Evolutionary conservation across 2,888 invertebrate genomes (phyloP), one percentile per base, ranked within the genome.

Genomic region (Vesta saturnalis): DNA sequence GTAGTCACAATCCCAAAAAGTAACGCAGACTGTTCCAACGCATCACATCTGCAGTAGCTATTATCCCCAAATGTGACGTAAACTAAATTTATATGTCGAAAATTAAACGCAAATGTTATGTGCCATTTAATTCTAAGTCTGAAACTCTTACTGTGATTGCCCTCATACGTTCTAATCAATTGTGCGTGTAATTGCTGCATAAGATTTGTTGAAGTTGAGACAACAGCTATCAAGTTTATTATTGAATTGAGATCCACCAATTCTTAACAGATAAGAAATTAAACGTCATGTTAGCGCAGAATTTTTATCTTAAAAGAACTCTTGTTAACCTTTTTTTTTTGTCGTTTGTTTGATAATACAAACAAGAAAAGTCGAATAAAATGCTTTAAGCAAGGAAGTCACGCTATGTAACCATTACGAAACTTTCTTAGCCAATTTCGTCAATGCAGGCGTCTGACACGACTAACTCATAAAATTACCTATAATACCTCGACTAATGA

Each of bases 51-150:
- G 68, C 70, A 70, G 70, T 66, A 61, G 67, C 72, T 69, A 64
- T 73, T 72, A 70, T 60, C 72, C 75, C 74, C 75, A 73, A 72
- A 74, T 70, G 76, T 63, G 72, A 70, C 70, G 69, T 76, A 75
- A 76, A 75, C 69, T 73, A 75, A 74, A 76, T 76, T 74, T 76
- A 76, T 76, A 61, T 69, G 72, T 64, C 72, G 72, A 69, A 75
- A 76, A 75, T 76, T 75, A 76, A 76, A 75, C 68, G 55, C 59
- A 68, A 60, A 55, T 74, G 75, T 71, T 73, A 73, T 72, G 73
- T 70, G 63, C 71, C 72, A 72, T 72, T 72, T 68, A 72, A 70
- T 73, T 70, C 62, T 60, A 59, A 69, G 58, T 64, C 67, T 65
- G 66, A 70, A 71, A 69, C 69, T 67, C 59, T 63, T 47, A 61